These are phyloP conservation scores for Nephrocerus scutellatus DNA, from an alignment of 2,888 invertebrate genomes.

Conservation along the genomic window DNA sequence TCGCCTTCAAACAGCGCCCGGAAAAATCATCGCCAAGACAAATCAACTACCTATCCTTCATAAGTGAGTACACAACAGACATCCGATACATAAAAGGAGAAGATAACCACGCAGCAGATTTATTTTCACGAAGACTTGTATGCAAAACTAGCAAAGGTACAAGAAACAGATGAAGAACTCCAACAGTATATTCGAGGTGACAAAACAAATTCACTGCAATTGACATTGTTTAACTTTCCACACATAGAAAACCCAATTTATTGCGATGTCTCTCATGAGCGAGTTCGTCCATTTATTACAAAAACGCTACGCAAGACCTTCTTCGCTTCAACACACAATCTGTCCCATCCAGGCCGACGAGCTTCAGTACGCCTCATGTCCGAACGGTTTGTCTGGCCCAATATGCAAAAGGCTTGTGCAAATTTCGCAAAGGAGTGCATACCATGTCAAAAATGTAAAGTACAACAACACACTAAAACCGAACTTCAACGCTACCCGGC, in stretches of 20 bases:
- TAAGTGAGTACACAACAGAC: too few species aligned
- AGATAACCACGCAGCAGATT: too few species aligned
- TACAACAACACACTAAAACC: background rate
- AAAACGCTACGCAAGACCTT: background rate
- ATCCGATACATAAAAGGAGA: too few species aligned
- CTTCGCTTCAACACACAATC: slow-evolving; percentile 4
- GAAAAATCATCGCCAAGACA: too few species aligned
- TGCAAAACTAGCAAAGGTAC: too few species aligned
- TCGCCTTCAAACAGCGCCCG: slow-evolving; percentile 31
- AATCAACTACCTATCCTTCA: too few species aligned
- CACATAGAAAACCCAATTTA: slow-evolving; percentile 3
- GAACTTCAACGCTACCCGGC: background rate
- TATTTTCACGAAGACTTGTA: too few species aligned
- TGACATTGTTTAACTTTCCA: background rate
- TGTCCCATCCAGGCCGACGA: slow-evolving; percentile 3
- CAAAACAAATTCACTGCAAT: background rate
- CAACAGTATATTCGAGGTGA: slow-evolving; percentile 1
- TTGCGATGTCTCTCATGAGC: background rate
- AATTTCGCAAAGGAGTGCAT: slow-evolving; percentile 4
- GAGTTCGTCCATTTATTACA: slow-evolving; percentile 1
- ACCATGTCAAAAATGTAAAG: background rate
- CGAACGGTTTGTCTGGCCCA: slow-evolving; percentile 9
- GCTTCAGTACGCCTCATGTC: slow-evolving; percentile 7
- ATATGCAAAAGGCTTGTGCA: slow-evolving; percentile 2
- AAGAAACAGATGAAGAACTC: slow-evolving; percentile 10